These are phyloP conservation scores for Xanthorhoe designata DNA, from an alignment of 2,888 invertebrate genomes.

Conservation along the genomic window DNA sequence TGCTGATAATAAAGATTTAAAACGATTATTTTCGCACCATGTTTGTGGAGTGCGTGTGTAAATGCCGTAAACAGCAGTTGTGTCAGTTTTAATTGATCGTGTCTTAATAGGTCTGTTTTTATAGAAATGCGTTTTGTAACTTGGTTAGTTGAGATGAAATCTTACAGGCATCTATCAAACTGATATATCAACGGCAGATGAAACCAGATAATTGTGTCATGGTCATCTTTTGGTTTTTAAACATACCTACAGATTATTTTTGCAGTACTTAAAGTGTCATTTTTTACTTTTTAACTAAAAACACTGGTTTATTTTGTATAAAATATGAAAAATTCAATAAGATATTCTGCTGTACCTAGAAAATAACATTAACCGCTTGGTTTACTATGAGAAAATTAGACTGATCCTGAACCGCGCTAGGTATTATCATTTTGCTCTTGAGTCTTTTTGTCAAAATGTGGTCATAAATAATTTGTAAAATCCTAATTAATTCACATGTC, in stretches of 20 bases:
- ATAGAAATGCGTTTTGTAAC: conserved; percentile 29
- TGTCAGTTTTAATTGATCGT: conserved; percentile 38
- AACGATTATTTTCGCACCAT: conserved; percentile 12
- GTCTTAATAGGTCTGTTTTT: conserved; percentile 32
- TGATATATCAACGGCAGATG: not conserved
- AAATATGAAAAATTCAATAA: too few relatives aligned
- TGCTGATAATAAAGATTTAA: conserved; percentile 12
- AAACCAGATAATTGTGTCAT: not conserved
- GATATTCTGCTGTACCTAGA: too few relatives aligned
- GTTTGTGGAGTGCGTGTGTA: conserved; percentile 29
- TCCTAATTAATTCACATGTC: too few relatives aligned
- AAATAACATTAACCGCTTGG: too few relatives aligned
- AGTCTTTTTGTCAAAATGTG: too few relatives aligned
- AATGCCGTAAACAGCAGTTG: conserved; percentile 27
- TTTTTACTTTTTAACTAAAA: too few relatives aligned
- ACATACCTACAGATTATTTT: not conserved
- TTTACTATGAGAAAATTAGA: too few relatives aligned
- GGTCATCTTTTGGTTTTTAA: not conserved
- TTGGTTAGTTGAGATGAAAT: conserved; percentile 23
- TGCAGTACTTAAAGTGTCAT: not conserved
- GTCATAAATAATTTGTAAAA: too few relatives aligned
- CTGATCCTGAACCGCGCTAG: too few relatives aligned
- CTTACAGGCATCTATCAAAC: conserved; percentile 3
- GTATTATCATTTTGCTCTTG: too few relatives aligned
- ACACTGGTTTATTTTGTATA: too few relatives aligned